Percentiles rank a stretch among this genome's conserved stretches.
Conservation (phyloP, 1,140 invertebrate genomes). For the Megalopta genalis region DNA sequence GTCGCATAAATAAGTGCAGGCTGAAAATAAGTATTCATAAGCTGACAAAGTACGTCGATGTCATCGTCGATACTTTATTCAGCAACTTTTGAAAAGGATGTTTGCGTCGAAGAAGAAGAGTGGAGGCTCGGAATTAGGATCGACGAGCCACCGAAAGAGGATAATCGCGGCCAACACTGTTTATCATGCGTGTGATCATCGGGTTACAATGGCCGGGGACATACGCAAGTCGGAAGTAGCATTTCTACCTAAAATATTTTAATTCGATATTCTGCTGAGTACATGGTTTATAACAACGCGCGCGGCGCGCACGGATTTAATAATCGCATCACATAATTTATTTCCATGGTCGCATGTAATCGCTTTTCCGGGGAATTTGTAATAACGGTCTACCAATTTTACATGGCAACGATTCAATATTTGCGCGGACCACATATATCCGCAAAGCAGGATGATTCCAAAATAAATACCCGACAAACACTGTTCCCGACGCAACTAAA, state of each 20-base stretch:
- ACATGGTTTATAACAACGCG: conserved; percentile 21
- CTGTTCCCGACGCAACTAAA: neutral
- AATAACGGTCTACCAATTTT: conserved; percentile 47
- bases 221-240: conserved; percentile 28
- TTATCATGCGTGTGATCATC: conserved; percentile 34
- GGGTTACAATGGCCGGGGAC: conserved; percentile 19
- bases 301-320: conserved; percentile 36
- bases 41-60: too few species aligned
- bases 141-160: conserved; percentile 21
- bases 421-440: neutral
- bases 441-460: conserved; percentile 1
- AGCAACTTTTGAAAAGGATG: too few species aligned
- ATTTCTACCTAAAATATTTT: conserved; percentile 31
- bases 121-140: conserved; percentile 8
- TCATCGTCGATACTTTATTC: too few species aligned
- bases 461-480: conserved; percentile 34
- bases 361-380: conserved; percentile 43
- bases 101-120: too few species aligned
- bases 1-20: too few species aligned
- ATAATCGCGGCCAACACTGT: conserved; percentile 32
- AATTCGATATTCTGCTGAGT: conserved; percentile 18
- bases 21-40: too few species aligned
- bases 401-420: conserved; percentile 41
- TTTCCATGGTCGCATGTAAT: conserved; percentile 37
- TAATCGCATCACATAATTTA: conserved; percentile 46